Base-by-base conservation (phyloP, 2,797 vertebrate genomes). In the Silurus aristotelis region DNA sequence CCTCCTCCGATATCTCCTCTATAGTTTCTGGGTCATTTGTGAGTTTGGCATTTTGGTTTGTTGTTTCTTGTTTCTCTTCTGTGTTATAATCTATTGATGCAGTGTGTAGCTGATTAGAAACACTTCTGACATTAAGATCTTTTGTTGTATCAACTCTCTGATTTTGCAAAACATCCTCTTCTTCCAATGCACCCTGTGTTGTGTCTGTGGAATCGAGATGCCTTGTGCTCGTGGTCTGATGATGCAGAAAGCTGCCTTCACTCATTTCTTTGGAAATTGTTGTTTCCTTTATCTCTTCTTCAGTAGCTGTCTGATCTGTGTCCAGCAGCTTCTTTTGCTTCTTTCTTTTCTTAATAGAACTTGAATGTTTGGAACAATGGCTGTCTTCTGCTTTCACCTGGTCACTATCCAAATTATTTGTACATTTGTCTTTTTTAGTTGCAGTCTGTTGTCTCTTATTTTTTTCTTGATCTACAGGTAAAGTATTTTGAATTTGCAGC, bases 141-240 rank as follows among this genome's bases (percentile, higher is more conserved):
- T 20, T 6, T 55, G 64, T 55, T 27, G 25, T 13, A 68, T 81
- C 48, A 38, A 56, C 63, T 68, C 17, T 25, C n/a, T 82, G 80
- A 56, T 43, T 58, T 56, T 70, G 66, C 52, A 31, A 25, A 64
- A 58, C 9, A 58, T 70, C 52, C 27, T 7, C 12, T n/a, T 80
- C 25, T 43, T 43, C 22, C 13, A 52, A 56, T 75, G 7, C 19
- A 46, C 27, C 66, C 25, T 25, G 43, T 43, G 27, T 15, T 61
- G 6, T 43, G n/a, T 19, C n/a, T 58, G n/a, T 87, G 4, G 75
- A 14, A 76, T 76, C 38, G 4, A 25, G 84, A 60, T 68, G 79
- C 15, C 27, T 77, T 82, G 43, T 9, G 5, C 86, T 85, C 75
- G 75, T 10, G 31, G 55, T 27, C 15, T 14, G 43, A n/a, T 52